Evolutionary conservation across 2,113 vertebrate genomes (phyloP).

Genomic region (Larimichthys crocea): DNA sequence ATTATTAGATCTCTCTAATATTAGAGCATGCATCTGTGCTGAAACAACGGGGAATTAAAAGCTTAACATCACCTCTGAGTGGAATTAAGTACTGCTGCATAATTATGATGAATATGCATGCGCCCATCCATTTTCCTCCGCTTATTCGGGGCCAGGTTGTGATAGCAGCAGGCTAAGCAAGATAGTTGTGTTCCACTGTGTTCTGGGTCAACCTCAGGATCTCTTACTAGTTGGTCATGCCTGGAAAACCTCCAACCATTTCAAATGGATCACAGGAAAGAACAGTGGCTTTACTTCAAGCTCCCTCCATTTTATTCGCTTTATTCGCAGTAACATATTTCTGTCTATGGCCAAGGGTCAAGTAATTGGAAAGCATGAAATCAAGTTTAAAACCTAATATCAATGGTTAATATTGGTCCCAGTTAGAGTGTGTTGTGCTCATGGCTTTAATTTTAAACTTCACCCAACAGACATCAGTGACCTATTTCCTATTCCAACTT

Average conservation of each 20-base stretch:
- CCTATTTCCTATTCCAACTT: slow-evolving; percentile 62
- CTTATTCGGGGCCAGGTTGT: too few relatives aligned
- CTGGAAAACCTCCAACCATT: too few relatives aligned
- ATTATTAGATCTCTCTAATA: slow-evolving; percentile 61
- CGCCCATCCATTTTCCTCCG: too few relatives aligned
- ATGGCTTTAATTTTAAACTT: slow-evolving; percentile 27
- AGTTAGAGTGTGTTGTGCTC: slow-evolving; percentile 1
- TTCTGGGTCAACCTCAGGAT: too few relatives aligned
- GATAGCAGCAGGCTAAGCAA: too few relatives aligned
- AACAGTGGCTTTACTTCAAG: too few relatives aligned
- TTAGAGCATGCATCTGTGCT: slow-evolving; percentile 58
- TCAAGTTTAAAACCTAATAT: neutral
- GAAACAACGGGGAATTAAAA: slow-evolving; percentile 63
- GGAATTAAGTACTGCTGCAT: slow-evolving; percentile 31
- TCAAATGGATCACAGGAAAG: too few relatives aligned
- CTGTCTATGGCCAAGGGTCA: neutral
- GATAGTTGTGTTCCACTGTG: too few relatives aligned
- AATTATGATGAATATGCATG: slow-evolving; percentile 22
- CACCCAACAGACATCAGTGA: slow-evolving; percentile 49
- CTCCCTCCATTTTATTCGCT: too few relatives aligned
- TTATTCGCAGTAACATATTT: neutral
- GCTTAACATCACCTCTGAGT: slow-evolving; percentile 40
- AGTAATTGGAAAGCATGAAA: neutral
- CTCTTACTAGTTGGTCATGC: too few relatives aligned
- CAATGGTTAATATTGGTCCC: neutral